phyloP scores from a whole-genome alignment of 2,113 vertebrate genomes.

The Ptilorrhoa leucosticta region DNA sequence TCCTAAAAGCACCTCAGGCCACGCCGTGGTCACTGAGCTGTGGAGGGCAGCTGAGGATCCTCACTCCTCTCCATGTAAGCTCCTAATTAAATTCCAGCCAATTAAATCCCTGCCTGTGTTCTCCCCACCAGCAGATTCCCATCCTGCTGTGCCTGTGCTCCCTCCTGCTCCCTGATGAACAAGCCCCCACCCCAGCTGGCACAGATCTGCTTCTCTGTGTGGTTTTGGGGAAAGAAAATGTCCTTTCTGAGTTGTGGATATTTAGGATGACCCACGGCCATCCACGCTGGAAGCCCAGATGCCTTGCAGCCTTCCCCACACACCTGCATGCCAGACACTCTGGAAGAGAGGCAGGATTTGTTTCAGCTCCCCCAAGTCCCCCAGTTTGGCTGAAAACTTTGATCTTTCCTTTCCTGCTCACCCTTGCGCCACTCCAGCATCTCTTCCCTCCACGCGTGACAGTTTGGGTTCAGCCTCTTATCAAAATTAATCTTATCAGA shows the following conservation, averaged over 20 bases:
- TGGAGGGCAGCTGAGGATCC: not conserved
- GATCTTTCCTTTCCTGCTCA: not conserved
- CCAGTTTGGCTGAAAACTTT: not conserved
- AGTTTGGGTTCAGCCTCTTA: not conserved
- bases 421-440: not conserved
- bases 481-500: not conserved
- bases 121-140: not conserved
- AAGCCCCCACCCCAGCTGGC: no score
- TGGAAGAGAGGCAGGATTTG: no score
- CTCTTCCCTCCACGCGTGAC: not conserved
- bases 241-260: not conserved
- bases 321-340: not conserved
- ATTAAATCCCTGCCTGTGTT: not conserved
- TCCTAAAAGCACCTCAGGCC: not conserved
- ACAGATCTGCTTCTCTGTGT: not conserved
- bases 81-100: not conserved
- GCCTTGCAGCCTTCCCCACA: not conserved
- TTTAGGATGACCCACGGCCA: not conserved
- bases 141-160: not conserved
- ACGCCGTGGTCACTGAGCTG: not conserved
- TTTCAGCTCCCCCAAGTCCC: not conserved
- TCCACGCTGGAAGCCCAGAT: not conserved
- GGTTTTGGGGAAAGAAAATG: not conserved
- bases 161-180: not conserved
- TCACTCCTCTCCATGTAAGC: not conserved